Conservation (phyloP, 1,140 invertebrate species). For the Chironomus tepperi region DNA sequence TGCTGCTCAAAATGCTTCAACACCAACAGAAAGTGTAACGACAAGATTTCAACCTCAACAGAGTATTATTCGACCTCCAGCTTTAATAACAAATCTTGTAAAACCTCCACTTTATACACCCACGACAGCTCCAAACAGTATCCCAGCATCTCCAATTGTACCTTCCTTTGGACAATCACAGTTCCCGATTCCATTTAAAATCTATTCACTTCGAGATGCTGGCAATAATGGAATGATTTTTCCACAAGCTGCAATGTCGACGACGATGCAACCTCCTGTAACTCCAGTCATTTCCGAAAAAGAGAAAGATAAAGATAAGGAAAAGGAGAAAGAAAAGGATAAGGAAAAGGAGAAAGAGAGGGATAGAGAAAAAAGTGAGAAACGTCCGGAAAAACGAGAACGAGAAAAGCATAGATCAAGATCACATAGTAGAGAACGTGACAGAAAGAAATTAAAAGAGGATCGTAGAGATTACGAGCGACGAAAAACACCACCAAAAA, state of each 20-base stretch:
- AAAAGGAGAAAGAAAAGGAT: background rate
- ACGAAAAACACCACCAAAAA: background rate
- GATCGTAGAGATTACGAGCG: background rate
- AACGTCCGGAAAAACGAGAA: background rate
- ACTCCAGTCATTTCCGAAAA: background rate
- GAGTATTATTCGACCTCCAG: background rate
- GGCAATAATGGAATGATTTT: background rate
- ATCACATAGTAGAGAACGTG: background rate
- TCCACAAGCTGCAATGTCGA: background rate
- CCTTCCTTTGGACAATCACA: background rate
- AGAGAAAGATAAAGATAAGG: background rate
- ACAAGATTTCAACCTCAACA: background rate
- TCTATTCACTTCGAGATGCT: background rate
- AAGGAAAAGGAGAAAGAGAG: background rate
- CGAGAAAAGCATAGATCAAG: conserved; percentile 5
- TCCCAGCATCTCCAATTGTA: background rate
- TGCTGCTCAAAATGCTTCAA: background rate
- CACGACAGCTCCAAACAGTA: background rate
- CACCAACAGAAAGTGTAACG: background rate
- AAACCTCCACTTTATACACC: background rate
- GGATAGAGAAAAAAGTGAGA: background rate
- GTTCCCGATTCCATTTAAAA: background rate
- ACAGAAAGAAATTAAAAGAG: background rate
- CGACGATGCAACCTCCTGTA: background rate
- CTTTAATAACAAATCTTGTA: background rate